phyloP scores from a whole-genome alignment of 2,113 vertebrate genomes.

The Origma solitaria region DNA sequence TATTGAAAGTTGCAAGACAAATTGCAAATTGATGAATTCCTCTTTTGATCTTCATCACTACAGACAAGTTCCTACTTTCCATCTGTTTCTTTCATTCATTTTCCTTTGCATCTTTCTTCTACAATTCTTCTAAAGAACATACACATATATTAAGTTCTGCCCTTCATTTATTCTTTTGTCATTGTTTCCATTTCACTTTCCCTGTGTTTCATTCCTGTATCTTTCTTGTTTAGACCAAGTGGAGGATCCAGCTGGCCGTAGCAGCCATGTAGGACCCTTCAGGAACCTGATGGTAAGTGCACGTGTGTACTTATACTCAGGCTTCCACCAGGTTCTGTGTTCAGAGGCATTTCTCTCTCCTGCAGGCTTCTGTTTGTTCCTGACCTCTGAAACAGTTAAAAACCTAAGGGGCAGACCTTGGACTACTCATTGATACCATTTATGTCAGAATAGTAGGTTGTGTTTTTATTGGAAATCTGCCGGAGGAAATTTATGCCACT shows the following conservation, averaged over 20 bases:
- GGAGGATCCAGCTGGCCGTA: slow-evolving; percentile 75
- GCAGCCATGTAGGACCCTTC: slow-evolving; percentile 74
- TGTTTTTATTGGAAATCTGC: background rate
- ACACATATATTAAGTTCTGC: slow-evolving; percentile 11
- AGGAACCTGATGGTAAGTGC: slow-evolving; percentile 77
- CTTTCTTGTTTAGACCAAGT: slow-evolving; percentile 78
- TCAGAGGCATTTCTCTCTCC: background rate
- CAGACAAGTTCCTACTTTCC: background rate
- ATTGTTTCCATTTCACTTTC: slow-evolving; percentile 72
- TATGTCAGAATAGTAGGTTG: background rate
- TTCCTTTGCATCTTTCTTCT: slow-evolving; percentile 33
- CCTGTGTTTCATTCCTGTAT: slow-evolving; percentile 76
- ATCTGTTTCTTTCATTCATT: slow-evolving; percentile 43
- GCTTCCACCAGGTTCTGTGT: slow-evolving; percentile 53
- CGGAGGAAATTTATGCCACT: background rate
- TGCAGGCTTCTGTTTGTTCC: background rate
- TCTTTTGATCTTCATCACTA: background rate
- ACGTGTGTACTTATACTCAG: slow-evolving; percentile 75
- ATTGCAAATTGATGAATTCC: background rate
- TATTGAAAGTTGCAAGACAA: background rate
- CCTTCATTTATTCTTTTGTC: slow-evolving; percentile 59
- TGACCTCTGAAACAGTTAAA: background rate
- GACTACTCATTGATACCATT: background rate
- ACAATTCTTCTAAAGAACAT: background rate
- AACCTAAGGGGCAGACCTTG: background rate